phyloP scores from a whole-genome alignment of 2,888 invertebrate genomes.

The Mythimna pallens region DNA sequence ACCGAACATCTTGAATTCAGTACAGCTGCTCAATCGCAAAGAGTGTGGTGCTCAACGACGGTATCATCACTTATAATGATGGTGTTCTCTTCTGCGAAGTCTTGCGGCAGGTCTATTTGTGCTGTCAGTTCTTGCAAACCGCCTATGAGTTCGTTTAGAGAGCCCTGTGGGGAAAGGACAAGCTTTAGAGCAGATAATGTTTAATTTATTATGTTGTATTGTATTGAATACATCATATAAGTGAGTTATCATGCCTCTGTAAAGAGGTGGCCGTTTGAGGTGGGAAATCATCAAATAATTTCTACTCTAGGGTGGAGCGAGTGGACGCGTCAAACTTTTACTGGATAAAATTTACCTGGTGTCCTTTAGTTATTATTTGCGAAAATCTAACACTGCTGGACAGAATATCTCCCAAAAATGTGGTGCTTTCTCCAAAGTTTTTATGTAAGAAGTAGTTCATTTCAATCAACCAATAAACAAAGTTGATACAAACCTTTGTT shows the following conservation, averaged over 20 bases:
- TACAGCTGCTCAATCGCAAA: slow-evolving; percentile 74
- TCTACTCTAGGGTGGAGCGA: neutral
- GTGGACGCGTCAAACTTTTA: neutral
- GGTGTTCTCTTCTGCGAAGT: slow-evolving; percentile 82
- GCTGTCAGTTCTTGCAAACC: slow-evolving; percentile 85
- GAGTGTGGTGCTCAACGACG: slow-evolving; percentile 83
- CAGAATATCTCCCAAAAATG: too few species aligned
- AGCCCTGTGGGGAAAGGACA: slow-evolving; percentile 70
- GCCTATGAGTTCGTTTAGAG: slow-evolving; percentile 81
- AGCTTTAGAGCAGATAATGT: neutral
- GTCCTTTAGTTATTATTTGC: neutral
- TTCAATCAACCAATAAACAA: neutral
- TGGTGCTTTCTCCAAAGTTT: neutral
- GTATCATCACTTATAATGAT: slow-evolving; percentile 85
- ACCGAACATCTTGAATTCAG: neutral
- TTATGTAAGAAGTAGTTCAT: neutral
- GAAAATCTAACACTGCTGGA: too few species aligned
- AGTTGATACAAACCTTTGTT: slow-evolving; percentile 73
- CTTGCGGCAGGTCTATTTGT: slow-evolving; percentile 84
- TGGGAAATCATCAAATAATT: neutral
- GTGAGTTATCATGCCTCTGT: too few species aligned
- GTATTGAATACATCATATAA: too few species aligned
- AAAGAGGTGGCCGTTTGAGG: neutral
- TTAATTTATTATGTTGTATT: neutral
- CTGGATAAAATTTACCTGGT: neutral